Evolutionary conservation across 2,797 vertebrate genomes (phyloP), one percentile per base, ranked within the genome.

Genomic region (Paratrypauchen microcephalus): DNA sequence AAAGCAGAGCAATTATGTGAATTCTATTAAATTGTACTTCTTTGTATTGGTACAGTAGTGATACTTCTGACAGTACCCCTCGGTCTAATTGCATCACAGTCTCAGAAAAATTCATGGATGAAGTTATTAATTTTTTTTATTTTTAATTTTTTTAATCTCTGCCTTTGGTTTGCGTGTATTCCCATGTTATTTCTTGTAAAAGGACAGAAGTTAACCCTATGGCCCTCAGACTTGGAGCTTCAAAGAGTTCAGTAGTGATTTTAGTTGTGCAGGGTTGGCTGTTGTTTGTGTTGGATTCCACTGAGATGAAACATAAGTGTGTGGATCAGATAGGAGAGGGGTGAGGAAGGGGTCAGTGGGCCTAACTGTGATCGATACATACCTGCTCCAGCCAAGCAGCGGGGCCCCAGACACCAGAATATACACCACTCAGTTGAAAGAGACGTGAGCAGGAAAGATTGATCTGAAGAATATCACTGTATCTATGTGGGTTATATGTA

Each of bases 281-380:
- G 80, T 89, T 84, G 87, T 64, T 64, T 64, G 62, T 19, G 41
- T 88, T 93, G 91, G 87, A 90, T 88, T 88, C 92, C 93, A 91
- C 69, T 76, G 91, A 92, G 89, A 94, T 94, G 92, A 97, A 93
- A 94, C 94, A 95, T 92, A 90, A 91, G 79, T 85, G 90, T 92
- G 71, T 78, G 30, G 28, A 79, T 71, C 82, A 85, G 89, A 91
- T 92, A 92, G 90, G 90, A 88, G 78, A 71, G 86, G 86, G 90
- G 80, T 85, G 59, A 77, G 72, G 88, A 87, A 91, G 83, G 76
- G 91, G 92, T 95, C 94, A 94, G 82, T 91, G 85, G 83, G 93
- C 92, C 87, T 90, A 92, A 94, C 94, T 89, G 90, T 93, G 90
- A 90, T 95, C 95, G 92, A 93, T 95, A 94, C 91, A 89, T 94